Base-by-base conservation (phyloP, 2,888 invertebrate species). In the Mactromeris polynyma region DNA sequence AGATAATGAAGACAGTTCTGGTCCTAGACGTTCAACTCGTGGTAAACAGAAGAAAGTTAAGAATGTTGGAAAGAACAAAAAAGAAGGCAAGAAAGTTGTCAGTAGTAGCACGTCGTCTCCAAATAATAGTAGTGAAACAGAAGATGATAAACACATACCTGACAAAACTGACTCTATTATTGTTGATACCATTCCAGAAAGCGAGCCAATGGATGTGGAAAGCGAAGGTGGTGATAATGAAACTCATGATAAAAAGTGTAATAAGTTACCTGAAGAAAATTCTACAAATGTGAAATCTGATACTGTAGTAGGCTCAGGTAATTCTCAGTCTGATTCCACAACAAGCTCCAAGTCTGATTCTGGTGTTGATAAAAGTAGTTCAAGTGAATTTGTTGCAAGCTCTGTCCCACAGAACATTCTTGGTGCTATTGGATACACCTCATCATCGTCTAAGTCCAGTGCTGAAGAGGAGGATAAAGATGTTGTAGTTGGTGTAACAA, bases 351-450 rank as follows among this genome's bases (percentile, higher is more conserved):
- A 80, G 40, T 80, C 51, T 51, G 46, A 51, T 17, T 73, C 36
- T n/a, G 51, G 19, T 46, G 77, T 46, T 73, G 7, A 26, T 17
- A 77, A 73, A 73, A 54, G 31, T 26, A 82, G 54, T 19, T 58
- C 40, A n/a, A 78, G 78, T 78, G 79, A 78, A 21, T 21, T 14
- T 36, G 54, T 36, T 81, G 85, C 46, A 38, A 84, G 51, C 69
- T 92, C 92, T 31, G 69, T 90, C 17, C 90, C 92, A 31, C 90
- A 90, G 46, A 92, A 92, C 87, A 87, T 89, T 7, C 81, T 91
- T 19, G 92, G 90, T 46, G 88, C 81, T 17, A 36, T 83, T 31
- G 88, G 83, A 11, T 78, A 38, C n/a, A 88, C 85, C 17, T 82
- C 42, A 17, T 86, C 85, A 17, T 87, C 89, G 0, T 88, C 83